A percentile compares a stretch with the other conserved stretches of the same genome.
These are phyloP conservation scores for Mola mola DNA, from an alignment of 2,113 vertebrate species.

Conservation along the genomic window DNA sequence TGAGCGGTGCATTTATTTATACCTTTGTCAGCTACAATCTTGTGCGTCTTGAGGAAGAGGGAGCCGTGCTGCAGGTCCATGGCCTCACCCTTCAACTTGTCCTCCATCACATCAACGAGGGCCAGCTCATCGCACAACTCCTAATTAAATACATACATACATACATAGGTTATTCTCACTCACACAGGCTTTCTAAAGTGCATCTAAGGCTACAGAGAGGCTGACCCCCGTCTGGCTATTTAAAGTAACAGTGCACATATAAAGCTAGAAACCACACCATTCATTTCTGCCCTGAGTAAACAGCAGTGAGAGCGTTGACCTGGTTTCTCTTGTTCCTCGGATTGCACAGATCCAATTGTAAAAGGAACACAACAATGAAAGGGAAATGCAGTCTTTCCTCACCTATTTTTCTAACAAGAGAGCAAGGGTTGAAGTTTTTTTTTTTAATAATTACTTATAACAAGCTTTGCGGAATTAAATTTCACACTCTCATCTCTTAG, in stretches of 20 bases:
- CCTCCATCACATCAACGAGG: conserved; percentile 97
- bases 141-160: conserved; percentile 69
- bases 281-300: background rate
- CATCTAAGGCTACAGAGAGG: background rate
- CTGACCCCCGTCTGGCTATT: too few species aligned
- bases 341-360: background rate
- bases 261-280: background rate
- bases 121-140: conserved; percentile 95
- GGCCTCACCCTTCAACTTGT: conserved; percentile 96
- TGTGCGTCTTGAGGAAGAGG: conserved; percentile 95
- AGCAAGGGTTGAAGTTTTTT: too few species aligned
- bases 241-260: too few species aligned
- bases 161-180: background rate
- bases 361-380: background rate
- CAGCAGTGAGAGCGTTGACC: background rate
- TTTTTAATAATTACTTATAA: background rate
- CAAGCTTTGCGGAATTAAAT: background rate
- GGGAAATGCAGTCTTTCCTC: background rate
- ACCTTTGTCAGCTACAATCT: conserved; percentile 97
- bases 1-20: background rate
- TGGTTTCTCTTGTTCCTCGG: conserved; percentile 10
- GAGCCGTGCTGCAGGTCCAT: conserved; percentile 97
- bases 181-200: background rate
- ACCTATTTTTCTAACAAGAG: too few species aligned
- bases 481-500: too few species aligned